These are phyloP conservation scores for Erebia epiphron DNA, from an alignment of 2,888 invertebrate species.

Conservation along the genomic window DNA sequence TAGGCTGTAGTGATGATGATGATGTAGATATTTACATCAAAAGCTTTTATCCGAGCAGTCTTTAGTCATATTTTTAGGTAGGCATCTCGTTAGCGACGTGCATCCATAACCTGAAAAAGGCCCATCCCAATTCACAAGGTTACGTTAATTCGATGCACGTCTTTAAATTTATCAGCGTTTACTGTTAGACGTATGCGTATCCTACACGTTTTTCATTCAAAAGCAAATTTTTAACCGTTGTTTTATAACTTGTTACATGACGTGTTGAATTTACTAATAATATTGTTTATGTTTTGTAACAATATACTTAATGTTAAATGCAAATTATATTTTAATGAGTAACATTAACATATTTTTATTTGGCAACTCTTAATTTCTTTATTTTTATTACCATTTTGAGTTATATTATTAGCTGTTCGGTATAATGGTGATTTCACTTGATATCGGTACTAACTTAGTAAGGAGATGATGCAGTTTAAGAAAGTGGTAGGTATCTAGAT, in stretches of 20 bases:
- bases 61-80: no score
- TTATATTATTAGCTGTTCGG: no score
- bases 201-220: not conserved
- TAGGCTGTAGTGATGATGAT: no score
- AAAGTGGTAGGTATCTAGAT: no score
- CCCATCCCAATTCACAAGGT: conserved; percentile 37
- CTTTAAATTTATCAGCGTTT: conserved; percentile 26
- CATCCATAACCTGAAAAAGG: conserved; percentile 10
- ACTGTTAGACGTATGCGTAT: conserved; percentile 17
- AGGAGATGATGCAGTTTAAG: no score
- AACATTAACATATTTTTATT: not conserved
- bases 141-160: conserved; percentile 37
- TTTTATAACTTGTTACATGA: not conserved
- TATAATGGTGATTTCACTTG: no score
- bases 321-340: not conserved
- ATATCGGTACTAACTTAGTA: no score
- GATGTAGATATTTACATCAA: no score
- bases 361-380: not conserved
- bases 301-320: not conserved
- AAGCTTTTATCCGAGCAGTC: no score
- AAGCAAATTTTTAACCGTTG: not conserved
- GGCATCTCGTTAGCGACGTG: not conserved
- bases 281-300: not conserved
- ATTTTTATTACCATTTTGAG: no score
- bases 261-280: not conserved